phyloP scores from a whole-genome alignment of 1,140 invertebrate species.

The Argopecten irradians region DNA sequence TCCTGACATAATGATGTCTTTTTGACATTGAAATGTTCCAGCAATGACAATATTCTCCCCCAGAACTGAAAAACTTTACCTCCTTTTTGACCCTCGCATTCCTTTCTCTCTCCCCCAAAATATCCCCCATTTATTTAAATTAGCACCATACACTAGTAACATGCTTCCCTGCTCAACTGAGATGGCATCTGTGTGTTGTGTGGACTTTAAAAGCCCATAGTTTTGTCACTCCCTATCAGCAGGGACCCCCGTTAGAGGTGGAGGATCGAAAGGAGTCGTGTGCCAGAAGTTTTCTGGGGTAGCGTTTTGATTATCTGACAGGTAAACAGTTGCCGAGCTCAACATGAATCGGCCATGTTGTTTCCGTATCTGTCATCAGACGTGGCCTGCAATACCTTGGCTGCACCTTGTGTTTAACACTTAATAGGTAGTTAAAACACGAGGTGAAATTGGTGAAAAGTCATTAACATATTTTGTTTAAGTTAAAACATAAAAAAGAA shows the following conservation, averaged over 20 bases:
- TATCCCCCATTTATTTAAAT: slow-evolving; percentile 22
- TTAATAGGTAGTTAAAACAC: background rate
- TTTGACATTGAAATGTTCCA: background rate
- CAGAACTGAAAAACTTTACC: background rate
- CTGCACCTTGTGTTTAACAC: background rate
- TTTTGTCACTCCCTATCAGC: slow-evolving; percentile 20
- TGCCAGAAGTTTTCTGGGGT: background rate
- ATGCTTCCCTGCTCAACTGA: background rate
- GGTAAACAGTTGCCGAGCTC: background rate
- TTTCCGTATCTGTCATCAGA: background rate
- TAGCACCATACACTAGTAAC: background rate
- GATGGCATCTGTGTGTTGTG: slow-evolving; percentile 11
- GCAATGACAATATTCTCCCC: background rate
- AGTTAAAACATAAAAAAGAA: no score
- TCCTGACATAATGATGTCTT: background rate
- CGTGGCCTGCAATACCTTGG: background rate
- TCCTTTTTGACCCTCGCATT: slow-evolving; percentile 4
- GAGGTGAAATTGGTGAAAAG: background rate
- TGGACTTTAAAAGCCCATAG: background rate
- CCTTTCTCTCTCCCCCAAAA: background rate
- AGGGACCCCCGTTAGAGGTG: background rate
- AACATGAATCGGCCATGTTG: background rate
- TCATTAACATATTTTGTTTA: background rate
- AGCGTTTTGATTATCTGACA: background rate
- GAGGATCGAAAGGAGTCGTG: background rate